Evolutionary conservation across 2,797 vertebrate genomes (phyloP).

Genomic region (Hydrolagus colliei): DNA sequence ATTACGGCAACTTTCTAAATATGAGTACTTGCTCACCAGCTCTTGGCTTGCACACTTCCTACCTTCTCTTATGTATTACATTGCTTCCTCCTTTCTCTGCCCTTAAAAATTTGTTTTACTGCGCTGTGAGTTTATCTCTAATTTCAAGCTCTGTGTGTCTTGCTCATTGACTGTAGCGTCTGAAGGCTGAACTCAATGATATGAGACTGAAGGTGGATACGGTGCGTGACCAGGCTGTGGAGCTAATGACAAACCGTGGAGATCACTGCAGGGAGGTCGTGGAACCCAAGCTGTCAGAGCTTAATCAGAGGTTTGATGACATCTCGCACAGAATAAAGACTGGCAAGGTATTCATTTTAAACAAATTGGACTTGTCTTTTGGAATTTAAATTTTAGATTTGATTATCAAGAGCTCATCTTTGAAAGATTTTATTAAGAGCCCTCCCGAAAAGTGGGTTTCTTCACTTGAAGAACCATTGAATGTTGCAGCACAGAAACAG

Average conservation of each 20-base stretch:
- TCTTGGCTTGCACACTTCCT: slow-evolving; percentile 36
- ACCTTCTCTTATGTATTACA: slow-evolving; percentile 50
- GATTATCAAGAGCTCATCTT: background rate
- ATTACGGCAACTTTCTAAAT: background rate
- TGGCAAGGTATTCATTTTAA: slow-evolving; percentile 64
- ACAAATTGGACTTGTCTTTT: background rate
- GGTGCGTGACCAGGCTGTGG: slow-evolving; percentile 69
- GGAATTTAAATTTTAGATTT: background rate
- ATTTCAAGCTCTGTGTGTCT: slow-evolving; percentile 59
- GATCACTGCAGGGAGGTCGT: slow-evolving; percentile 82
- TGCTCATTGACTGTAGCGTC: slow-evolving; percentile 67
- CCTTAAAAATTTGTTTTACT: background rate
- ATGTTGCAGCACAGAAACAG: no score
- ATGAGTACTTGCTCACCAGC: background rate
- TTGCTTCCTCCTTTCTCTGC: slow-evolving; percentile 43
- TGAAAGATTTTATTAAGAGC: no score
- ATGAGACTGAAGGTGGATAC: slow-evolving; percentile 75
- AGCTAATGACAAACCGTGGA: slow-evolving; percentile 79
- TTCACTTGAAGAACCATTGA: no score
- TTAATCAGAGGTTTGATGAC: slow-evolving; percentile 72
- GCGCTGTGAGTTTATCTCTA: slow-evolving; percentile 54
- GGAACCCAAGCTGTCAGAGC: slow-evolving; percentile 75
- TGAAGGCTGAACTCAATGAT: slow-evolving; percentile 84
- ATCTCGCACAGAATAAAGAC: slow-evolving; percentile 74
- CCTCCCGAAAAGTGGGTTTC: no score